Conservation (phyloP, 1,140 invertebrate genomes). For the Argopecten irradians region DNA sequence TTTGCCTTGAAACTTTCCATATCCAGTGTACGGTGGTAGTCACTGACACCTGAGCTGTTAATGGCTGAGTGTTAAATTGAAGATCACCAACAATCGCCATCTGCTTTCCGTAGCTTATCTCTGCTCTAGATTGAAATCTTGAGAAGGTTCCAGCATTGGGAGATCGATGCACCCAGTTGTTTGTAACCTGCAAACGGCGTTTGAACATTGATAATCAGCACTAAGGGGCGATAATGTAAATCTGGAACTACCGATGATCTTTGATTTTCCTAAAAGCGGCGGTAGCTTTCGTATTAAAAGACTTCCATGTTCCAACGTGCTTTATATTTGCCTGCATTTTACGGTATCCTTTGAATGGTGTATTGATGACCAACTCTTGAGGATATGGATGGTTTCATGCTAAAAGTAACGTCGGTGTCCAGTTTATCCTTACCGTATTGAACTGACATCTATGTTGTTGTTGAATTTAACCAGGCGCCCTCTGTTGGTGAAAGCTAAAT, state of each 20-base stretch:
- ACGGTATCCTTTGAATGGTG: too few relatives aligned
- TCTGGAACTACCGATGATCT: constrained; percentile 39
- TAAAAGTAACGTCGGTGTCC: too few relatives aligned
- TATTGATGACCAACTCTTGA: too few relatives aligned
- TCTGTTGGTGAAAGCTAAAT: too few relatives aligned
- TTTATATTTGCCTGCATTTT: too few relatives aligned
- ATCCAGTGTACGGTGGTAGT: constrained; percentile 52
- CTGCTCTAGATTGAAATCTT: constrained; percentile 29
- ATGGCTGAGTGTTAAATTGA: constrained; percentile 45
- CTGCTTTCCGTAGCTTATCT: constrained; percentile 44
- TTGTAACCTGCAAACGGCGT: constrained; percentile 52
- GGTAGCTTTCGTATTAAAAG: background rate
- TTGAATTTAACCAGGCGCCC: too few relatives aligned
- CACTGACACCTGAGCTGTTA: constrained; percentile 40
- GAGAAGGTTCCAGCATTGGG: constrained; percentile 3
- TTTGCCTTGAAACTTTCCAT: constrained; percentile 44
- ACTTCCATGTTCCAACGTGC: background rate
- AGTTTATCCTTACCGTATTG: too few relatives aligned
- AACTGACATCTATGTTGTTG: too few relatives aligned
- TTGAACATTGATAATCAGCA: constrained; percentile 33
- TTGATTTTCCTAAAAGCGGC: background rate
- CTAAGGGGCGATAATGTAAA: constrained; percentile 10
- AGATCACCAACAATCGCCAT: constrained; percentile 60
- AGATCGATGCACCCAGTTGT: constrained; percentile 19
- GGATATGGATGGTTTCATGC: too few relatives aligned